A percentile compares a stretch with the other conserved stretches of the same genome.
Conservation (phyloP, 2,888 invertebrate genomes). For the Plutella xylostella region DNA sequence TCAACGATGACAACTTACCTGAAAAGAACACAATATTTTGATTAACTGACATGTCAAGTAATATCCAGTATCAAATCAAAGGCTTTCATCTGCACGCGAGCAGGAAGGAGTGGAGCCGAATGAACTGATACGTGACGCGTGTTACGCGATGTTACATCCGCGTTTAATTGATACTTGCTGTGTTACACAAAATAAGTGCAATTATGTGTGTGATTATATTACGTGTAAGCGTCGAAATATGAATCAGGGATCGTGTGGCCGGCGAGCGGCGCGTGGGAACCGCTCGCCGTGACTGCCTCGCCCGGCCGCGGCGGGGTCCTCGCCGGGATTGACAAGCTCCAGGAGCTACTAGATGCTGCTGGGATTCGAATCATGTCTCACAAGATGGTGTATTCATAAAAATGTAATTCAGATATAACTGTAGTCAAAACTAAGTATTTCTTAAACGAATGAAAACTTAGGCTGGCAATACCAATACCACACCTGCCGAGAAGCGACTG, state of each 20-base stretch:
- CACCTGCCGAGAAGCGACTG: too few species aligned
- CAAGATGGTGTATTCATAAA: too few species aligned
- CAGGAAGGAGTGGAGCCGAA: background rate
- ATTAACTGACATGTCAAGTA: background rate
- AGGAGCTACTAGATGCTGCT: too few species aligned
- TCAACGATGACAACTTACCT: slow-evolving; percentile 2
- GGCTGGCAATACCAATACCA: too few species aligned
- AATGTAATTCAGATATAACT: too few species aligned
- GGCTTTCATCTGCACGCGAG: background rate
- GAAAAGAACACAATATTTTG: background rate
- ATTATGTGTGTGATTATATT: background rate
- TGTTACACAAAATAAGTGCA: background rate
- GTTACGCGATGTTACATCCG: background rate
- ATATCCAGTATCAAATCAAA: background rate
- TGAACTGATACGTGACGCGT: background rate
- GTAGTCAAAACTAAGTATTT: too few species aligned
- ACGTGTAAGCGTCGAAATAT: background rate
- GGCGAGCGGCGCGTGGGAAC: background rate
- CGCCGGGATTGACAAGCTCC: too few species aligned
- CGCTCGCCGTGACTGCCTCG: too few species aligned
- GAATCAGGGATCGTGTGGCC: background rate
- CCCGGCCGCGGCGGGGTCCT: too few species aligned
- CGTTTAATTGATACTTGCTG: background rate
- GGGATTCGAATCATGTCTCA: too few species aligned
- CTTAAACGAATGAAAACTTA: too few species aligned